Conservation (phyloP, 2,113 vertebrate species). For the Brachypodius melanocephalos region DNA sequence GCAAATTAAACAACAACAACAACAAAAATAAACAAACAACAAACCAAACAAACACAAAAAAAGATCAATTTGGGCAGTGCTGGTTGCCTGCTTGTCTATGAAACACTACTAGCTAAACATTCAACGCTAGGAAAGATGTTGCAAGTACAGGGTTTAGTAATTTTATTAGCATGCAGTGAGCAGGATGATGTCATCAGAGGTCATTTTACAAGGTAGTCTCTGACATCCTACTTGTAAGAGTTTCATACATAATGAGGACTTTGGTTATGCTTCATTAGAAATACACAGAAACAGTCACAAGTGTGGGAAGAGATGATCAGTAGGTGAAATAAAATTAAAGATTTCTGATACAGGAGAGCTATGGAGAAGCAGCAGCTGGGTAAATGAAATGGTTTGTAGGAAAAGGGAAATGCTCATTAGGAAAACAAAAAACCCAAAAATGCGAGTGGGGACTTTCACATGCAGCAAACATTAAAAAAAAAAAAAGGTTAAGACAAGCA, state of each 20-base stretch:
- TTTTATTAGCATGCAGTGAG: conserved; percentile 52
- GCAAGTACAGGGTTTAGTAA: conserved; percentile 55
- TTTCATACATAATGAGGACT: conserved; percentile 1
- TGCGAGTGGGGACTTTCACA: conserved; percentile 65
- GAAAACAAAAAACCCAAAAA: conserved; percentile 47
- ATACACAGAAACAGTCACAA: conserved; percentile 23
- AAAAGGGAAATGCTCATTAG: conserved; percentile 1
- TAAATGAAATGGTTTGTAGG: neutral
- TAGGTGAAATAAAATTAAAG: conserved; percentile 40
- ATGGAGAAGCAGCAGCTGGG: conserved; percentile 15
- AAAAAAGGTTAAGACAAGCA: conserved; percentile 42
- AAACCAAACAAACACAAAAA: conserved; percentile 72
- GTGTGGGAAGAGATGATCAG: conserved; percentile 4
- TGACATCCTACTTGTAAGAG: neutral
- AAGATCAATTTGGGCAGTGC: conserved; percentile 84
- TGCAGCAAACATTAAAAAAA: conserved; percentile 70
- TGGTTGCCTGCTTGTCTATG: conserved; percentile 99
- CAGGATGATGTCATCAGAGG: conserved; percentile 6
- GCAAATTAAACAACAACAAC: conserved; percentile 60
- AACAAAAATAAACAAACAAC: conserved; percentile 59
- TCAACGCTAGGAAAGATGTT: conserved; percentile 75
- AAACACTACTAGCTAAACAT: conserved; percentile 84
- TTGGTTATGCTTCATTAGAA: conserved; percentile 20
- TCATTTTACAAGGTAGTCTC: neutral
- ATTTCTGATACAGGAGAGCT: neutral